Percentiles rank a stretch among this genome's conserved stretches.
phyloP scores from a whole-genome alignment of 2,888 invertebrate species.

The Junonia oenone region DNA sequence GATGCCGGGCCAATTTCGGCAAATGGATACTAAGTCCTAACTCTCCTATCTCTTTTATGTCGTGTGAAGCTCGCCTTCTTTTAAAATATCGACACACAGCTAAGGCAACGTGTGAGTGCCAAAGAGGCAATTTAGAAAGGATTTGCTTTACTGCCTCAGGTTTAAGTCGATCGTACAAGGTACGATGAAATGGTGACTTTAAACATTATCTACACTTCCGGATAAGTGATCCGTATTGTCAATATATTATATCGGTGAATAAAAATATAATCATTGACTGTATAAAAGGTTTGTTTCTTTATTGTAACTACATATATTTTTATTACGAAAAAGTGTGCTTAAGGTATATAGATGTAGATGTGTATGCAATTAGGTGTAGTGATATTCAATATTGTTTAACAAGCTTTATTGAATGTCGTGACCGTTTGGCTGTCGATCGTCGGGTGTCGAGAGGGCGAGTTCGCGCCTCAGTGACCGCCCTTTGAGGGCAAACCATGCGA shows the following conservation, averaged over 20 bases:
- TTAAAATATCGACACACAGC: constrained; percentile 72
- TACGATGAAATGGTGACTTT: constrained; percentile 36
- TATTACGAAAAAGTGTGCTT: neutral
- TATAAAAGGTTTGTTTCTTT: no score
- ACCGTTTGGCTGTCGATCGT: constrained; percentile 33
- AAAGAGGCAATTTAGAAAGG: constrained; percentile 67
- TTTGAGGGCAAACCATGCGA: constrained; percentile 75
- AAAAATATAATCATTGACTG: no score
- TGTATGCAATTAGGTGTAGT: constrained; percentile 21
- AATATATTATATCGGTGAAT: neutral
- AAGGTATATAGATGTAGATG: no score
- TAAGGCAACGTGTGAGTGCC: constrained; percentile 45
- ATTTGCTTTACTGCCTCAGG: constrained; percentile 62
- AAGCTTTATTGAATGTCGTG: constrained; percentile 35
- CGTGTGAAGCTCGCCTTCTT: constrained; percentile 58
- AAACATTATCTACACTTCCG: constrained; percentile 35
- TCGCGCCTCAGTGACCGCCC: constrained; percentile 62
- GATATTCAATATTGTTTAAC: constrained; percentile 29
- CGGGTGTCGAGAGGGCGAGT: constrained; percentile 36
- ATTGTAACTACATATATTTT: neutral
- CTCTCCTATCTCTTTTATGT: constrained; percentile 74
- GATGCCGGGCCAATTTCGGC: constrained; percentile 77
- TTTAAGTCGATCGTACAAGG: constrained; percentile 36
- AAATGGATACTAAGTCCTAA: constrained; percentile 80
- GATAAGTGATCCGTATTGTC: constrained; percentile 23